phyloP scores from a whole-genome alignment of 35 echinoderm and acorn worm species.

The Lytechinus variegatus region DNA sequence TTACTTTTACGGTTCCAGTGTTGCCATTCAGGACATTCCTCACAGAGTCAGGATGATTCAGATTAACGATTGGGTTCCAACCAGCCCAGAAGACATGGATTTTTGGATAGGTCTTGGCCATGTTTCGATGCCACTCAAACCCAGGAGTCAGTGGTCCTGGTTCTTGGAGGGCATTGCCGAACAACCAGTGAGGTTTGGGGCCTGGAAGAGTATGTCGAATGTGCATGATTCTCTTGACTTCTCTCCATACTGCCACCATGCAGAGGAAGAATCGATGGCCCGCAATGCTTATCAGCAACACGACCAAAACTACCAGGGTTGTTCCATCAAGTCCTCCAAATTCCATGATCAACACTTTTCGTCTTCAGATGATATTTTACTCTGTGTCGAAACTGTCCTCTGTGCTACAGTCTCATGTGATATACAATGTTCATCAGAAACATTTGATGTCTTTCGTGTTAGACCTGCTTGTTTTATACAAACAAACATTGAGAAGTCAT shows the following conservation, averaged over 20 bases:
- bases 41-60: not conserved
- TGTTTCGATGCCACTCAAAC: not conserved
- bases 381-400: too few species aligned
- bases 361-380: too few species aligned
- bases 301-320: too few species aligned
- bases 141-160: not conserved
- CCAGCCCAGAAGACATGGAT: not conserved
- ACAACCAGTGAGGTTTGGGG: not conserved
- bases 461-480: too few species aligned
- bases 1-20: not conserved
- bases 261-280: not conserved
- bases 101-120: not conserved
- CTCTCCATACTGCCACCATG: not conserved
- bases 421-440: too few species aligned
- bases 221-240: not conserved
- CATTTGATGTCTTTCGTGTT: too few species aligned
- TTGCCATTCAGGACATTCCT: not conserved
- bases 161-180: not conserved
- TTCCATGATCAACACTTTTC: too few species aligned
- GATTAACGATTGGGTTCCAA: not conserved
- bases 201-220: not conserved
- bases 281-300: too few species aligned
- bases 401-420: too few species aligned
- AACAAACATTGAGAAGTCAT: too few species aligned
- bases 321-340: too few species aligned